These are phyloP conservation scores for Gymnocephalus cernua DNA, from an alignment of 2,113 vertebrate genomes.

Conservation along the genomic window DNA sequence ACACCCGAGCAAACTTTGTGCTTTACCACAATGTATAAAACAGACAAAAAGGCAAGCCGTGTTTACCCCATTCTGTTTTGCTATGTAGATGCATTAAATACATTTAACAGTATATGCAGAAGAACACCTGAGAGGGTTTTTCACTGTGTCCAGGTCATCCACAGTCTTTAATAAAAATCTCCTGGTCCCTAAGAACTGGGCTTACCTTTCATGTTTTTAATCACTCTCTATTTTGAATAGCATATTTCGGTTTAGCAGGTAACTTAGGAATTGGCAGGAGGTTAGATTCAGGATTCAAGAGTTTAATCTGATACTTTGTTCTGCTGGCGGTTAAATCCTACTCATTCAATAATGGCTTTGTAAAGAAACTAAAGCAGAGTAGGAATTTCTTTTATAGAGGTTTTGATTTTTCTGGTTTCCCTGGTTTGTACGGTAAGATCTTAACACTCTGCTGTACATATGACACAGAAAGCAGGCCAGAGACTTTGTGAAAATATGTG, in stretches of 20 bases:
- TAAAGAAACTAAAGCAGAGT: background rate
- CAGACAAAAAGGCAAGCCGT: background rate
- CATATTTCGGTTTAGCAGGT: conserved; percentile 3
- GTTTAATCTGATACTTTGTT: conserved; percentile 14
- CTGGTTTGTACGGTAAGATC: background rate
- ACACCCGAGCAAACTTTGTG: background rate
- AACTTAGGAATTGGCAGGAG: conserved; percentile 16
- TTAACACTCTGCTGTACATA: background rate
- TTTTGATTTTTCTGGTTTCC: background rate
- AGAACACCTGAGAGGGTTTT: background rate
- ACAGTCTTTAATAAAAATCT: background rate
- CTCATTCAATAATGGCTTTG: conserved; percentile 14
- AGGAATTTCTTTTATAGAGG: background rate
- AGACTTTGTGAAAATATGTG: background rate
- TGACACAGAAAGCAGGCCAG: background rate
- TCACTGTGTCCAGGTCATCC: background rate
- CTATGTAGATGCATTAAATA: background rate
- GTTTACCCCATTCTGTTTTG: background rate
- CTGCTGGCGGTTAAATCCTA: conserved; percentile 12
- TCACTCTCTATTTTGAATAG: background rate
- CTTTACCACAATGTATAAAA: background rate
- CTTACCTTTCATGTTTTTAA: background rate
- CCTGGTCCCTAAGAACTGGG: background rate
- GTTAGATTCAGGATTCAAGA: background rate
- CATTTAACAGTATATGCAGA: background rate